phyloP scores from a whole-genome alignment of 2,797 vertebrate species.

The Sitta carolinensis region DNA sequence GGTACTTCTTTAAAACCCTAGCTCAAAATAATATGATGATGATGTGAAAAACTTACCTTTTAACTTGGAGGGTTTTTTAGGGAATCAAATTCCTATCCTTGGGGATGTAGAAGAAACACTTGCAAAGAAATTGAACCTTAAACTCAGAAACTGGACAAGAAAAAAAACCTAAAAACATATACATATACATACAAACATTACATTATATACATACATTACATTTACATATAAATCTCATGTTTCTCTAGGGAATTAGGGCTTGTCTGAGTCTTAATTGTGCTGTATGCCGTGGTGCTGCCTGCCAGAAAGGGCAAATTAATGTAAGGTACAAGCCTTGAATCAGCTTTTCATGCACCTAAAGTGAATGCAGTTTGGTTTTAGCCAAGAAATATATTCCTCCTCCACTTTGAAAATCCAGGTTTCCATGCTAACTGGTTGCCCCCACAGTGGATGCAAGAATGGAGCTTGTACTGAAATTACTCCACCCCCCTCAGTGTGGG shows the following conservation, averaged over 20 bases:
- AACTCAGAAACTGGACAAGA: not conserved
- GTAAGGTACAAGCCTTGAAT: not conserved
- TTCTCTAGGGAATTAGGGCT: not conserved
- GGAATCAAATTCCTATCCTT: not conserved
- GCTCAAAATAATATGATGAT: not conserved
- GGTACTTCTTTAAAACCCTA: slow-evolving; percentile 5
- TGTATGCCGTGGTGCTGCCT: not conserved
- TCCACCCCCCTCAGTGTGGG: not conserved
- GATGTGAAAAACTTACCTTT: not conserved
- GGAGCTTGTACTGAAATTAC: not conserved
- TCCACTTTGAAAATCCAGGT: not conserved
- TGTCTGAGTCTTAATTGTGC: not conserved
- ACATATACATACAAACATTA: no score
- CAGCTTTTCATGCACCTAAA: not conserved
- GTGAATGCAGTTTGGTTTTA: not conserved
- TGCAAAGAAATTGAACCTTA: not conserved
- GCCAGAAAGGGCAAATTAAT: not conserved
- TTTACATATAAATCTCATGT: not conserved
- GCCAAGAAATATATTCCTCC: not conserved
- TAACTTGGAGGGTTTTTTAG: not conserved
- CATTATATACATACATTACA: no score
- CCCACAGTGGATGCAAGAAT: not conserved
- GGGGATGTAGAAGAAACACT: not conserved
- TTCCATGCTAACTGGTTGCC: not conserved
- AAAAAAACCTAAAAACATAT: accelerated